Conservation (phyloP, 2,797 vertebrate genomes). For the Tenualosa ilisha region DNA sequence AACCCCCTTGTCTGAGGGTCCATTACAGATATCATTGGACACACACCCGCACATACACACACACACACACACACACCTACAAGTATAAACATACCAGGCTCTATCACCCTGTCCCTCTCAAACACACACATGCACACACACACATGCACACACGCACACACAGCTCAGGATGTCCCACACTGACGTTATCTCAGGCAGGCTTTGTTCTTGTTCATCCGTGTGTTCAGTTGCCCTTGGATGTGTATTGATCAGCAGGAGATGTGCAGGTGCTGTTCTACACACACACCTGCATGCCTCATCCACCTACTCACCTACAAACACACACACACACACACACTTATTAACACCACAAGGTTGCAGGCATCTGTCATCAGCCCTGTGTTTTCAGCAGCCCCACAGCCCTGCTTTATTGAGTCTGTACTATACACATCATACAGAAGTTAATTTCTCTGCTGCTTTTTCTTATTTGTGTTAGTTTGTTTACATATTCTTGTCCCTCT, state of each 20-base stretch:
- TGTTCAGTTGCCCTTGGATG: slow-evolving; percentile 63
- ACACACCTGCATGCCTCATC: neutral
- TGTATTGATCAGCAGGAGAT: slow-evolving; percentile 63
- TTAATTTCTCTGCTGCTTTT: neutral
- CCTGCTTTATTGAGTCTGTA: neutral
- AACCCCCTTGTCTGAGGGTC: neutral
- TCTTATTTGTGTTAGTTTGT: neutral
- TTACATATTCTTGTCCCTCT: neutral
- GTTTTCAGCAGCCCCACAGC: neutral
- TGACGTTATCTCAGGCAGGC: slow-evolving; percentile 5
- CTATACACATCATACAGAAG: neutral
- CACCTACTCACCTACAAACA: neutral
- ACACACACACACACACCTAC: slow-evolving; percentile 42
- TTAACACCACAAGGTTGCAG: neutral
- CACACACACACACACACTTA: neutral
- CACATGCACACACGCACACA: neutral
- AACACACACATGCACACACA: neutral
- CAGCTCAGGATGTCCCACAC: slow-evolving; percentile 1
- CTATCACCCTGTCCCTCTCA: neutral
- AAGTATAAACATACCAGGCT: neutral
- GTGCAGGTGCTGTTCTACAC: neutral
- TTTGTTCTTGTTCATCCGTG: neutral
- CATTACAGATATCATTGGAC: slow-evolving; percentile 43
- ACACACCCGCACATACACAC: slow-evolving; percentile 34
- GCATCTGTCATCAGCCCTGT: neutral